Base-by-base conservation (phyloP, 2,113 vertebrate genomes). In the Synodontis membranacea region DNA sequence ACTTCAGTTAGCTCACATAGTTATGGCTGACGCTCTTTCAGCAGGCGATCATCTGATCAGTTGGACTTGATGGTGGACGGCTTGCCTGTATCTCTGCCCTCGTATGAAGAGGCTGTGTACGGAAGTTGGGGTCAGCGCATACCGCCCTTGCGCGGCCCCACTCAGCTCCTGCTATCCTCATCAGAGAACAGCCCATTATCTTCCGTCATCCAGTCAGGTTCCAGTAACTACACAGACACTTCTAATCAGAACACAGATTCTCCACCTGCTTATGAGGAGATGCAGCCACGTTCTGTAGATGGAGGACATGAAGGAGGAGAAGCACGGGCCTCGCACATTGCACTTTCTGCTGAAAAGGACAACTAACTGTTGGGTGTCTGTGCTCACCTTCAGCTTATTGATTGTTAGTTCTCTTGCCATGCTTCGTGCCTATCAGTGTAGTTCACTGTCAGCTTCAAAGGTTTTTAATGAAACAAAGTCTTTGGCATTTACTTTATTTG, bases 101-200 rank as follows among this genome's bases (percentile, higher is more conserved):
- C 94, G 87, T 96, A 95, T 0, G 95, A 95, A 86, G 95, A 95
- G 89, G 95, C 95, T 0, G 86, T 95, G 34, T 95, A 94, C 1
- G 91, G 94, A 56, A 94, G 93, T 89, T 94, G 93, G 93, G 94
- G 95, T 1, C 92, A 93, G 85, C 93, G 93, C 9, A 84, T 94
- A 28, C 87, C 92, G 0, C 28, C 92, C 34, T 91, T 89, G 62
- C 81, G 84, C 0, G 83, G 78, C 0, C 93, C 93, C 37, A 94
- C 93, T 1, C 94, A 93, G 86, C 94, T 95, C 44, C 88, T 95
- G 0, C 48, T 95, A 84, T 91, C 92, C 19, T 93, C 86, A 0
- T 85, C 90, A 0, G 58, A 86, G 50, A 80, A 78, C 46, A 89
- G 80, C 37, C 89, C 79, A 31, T 21, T 88, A 10, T 39, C 92